Evolutionary conservation across 2,888 invertebrate species (phyloP).

Genomic region (Agrotis segetum): DNA sequence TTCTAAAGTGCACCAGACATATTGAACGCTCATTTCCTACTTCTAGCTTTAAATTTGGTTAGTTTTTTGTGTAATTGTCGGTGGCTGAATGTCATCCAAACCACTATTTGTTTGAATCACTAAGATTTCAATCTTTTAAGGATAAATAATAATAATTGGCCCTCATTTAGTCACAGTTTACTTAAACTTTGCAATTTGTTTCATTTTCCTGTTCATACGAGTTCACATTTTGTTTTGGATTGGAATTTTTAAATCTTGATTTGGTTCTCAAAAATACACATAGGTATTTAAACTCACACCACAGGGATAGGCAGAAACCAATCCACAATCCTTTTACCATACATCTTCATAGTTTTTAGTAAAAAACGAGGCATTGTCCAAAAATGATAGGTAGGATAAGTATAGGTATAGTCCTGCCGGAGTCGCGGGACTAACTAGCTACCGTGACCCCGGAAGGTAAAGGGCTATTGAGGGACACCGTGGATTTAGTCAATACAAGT

Average conservation of each 20-base stretch:
- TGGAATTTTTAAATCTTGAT: background rate
- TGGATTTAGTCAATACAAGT: too few relatives aligned
- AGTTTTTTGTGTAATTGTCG: conserved; percentile 36
- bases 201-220: background rate
- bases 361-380: too few relatives aligned
- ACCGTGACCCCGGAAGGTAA: too few relatives aligned
- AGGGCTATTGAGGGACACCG: too few relatives aligned
- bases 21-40: conserved; percentile 30
- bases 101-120: conserved; percentile 8
- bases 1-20: background rate
- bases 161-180: conserved; percentile 1
- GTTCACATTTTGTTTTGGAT: background rate
- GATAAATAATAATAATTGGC: conserved; percentile 27
- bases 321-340: too few relatives aligned
- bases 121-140: conserved; percentile 10
- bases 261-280: background rate
- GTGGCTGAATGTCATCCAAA: conserved; percentile 18
- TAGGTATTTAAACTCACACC: too few relatives aligned
- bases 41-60: background rate
- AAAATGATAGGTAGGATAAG: too few relatives aligned
- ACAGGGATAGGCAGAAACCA: too few relatives aligned
- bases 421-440: too few relatives aligned
- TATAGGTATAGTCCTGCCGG: too few relatives aligned
- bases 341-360: too few relatives aligned
- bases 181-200: background rate